Base-by-base conservation (phyloP, 2,888 invertebrate species). In the Lutraria lutraria region DNA sequence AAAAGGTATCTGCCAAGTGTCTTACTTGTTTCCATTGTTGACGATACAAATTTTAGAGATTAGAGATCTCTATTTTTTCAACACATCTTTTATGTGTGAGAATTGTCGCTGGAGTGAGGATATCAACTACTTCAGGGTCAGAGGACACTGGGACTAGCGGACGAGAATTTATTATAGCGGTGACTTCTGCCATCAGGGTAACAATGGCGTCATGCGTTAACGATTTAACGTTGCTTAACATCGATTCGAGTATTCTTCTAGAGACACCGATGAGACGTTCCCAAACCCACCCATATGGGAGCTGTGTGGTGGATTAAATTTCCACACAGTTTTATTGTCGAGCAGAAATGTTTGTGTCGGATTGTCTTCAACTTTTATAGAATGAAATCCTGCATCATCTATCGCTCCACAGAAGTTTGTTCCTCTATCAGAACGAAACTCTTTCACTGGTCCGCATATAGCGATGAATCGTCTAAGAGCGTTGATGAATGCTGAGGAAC, bases 401-500 rank as follows among this genome's bases (percentile, higher is more conserved):
- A 81, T 63, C 15, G 93, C 87, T 8, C 92, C 92, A 3, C 90
- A 80, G 86, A 93, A 93, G 72, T 93, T 92, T 0, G 91, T 89
- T 6, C 92, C 91, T 6, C 90, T 43, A 76, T 92, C 92, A 15
- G 92, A 90, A n/a, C 89, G 31, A 21, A 91, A 80, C 25, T 84
- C 86, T 29, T 72, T 87, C 4, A 92, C 92, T 52, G 80, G 81
- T 6, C 91, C 92, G 0, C 93, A 76, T 25, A 92, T 76, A 15
- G 93, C 76, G 15, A 87, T 68, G 60, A 93, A 92, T 0, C 92
- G 34, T 19, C 90, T 52, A 3, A 93, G 60, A n/a, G 90, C 89
- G 68, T 93, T 93, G 15, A 93, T 93, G 83, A 93, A 94, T 0
- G 92, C 88, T 10, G 89, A 92, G 3, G 92, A 89, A 31, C 60